Evolutionary conservation across 2,888 invertebrate genomes (phyloP).

Genomic region (Geotrupes spiniger): DNA sequence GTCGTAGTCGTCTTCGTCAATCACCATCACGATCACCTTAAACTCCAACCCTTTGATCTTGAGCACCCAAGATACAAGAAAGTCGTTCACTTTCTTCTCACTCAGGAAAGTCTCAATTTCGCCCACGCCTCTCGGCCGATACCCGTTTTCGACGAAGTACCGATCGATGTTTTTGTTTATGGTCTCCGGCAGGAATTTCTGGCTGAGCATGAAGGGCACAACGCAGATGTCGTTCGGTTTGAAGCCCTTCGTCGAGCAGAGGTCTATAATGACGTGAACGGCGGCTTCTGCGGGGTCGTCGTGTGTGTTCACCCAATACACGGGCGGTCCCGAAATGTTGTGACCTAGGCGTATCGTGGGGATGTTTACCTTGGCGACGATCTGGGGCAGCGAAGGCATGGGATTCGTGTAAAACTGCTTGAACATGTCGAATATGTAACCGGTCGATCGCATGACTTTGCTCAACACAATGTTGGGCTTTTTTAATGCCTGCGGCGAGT

Average conservation of each 20-base stretch:
- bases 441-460: conserved; percentile 44
- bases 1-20: conserved; percentile 46
- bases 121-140: conserved; percentile 38
- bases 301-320: conserved; percentile 39
- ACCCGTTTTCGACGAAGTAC: conserved; percentile 43
- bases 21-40: conserved; percentile 44
- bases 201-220: conserved; percentile 42
- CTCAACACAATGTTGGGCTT: conserved; percentile 38
- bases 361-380: conserved; percentile 32
- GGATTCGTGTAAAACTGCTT: conserved; percentile 42
- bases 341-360: conserved; percentile 38
- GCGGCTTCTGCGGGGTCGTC: conserved; percentile 28
- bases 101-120: conserved; percentile 42
- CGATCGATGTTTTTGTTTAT: conserved; percentile 40
- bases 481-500: conserved; percentile 40
- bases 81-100: conserved; percentile 37
- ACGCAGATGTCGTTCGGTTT: conserved; percentile 45
- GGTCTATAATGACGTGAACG: conserved; percentile 41
- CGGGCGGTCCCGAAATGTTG: conserved; percentile 40
- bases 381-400: conserved; percentile 33
- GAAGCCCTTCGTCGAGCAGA: conserved; percentile 44
- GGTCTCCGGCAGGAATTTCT: conserved; percentile 33
- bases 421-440: conserved; percentile 41
- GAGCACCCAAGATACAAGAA: conserved; percentile 44
- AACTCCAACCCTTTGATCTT: conserved; percentile 46